phyloP scores from a whole-genome alignment of 2,113 vertebrate genomes.

The Catharus fuscescens region DNA sequence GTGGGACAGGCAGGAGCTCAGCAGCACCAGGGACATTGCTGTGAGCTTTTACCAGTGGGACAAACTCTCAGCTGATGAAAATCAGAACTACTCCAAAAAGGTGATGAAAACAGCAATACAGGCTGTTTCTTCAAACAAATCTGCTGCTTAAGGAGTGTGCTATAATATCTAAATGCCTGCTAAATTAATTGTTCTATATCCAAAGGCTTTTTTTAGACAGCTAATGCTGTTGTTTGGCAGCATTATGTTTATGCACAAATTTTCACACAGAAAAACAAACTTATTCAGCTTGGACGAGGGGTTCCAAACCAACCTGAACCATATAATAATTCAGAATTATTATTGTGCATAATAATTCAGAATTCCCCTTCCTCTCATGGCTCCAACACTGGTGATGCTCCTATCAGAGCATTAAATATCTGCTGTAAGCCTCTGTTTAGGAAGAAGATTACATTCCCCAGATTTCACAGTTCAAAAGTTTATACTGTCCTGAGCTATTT shows the following conservation, averaged over 20 bases:
- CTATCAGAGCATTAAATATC: slow-evolving; percentile 61
- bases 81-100: background rate
- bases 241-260: background rate
- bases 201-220: background rate
- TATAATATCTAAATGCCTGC: background rate
- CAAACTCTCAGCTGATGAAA: background rate
- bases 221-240: rapidly evolving
- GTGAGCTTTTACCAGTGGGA: background rate
- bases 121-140: background rate
- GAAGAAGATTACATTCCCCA: slow-evolving; percentile 71
- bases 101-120: background rate
- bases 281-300: background rate
- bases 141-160: background rate
- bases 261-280: background rate
- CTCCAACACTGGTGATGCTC: background rate
- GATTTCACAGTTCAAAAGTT: slow-evolving; percentile 75
- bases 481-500: slow-evolving; percentile 64
- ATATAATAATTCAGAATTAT: too few species aligned
- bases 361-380: slow-evolving; percentile 16
- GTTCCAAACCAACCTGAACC: background rate
- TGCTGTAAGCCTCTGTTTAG: slow-evolving; percentile 67
- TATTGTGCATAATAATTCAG: too few species aligned
- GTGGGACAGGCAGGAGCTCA: background rate
- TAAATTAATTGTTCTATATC: background rate
- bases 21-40: background rate